Conservation (phyloP, 2,888 invertebrate genomes). For the Philereme vetulata region DNA sequence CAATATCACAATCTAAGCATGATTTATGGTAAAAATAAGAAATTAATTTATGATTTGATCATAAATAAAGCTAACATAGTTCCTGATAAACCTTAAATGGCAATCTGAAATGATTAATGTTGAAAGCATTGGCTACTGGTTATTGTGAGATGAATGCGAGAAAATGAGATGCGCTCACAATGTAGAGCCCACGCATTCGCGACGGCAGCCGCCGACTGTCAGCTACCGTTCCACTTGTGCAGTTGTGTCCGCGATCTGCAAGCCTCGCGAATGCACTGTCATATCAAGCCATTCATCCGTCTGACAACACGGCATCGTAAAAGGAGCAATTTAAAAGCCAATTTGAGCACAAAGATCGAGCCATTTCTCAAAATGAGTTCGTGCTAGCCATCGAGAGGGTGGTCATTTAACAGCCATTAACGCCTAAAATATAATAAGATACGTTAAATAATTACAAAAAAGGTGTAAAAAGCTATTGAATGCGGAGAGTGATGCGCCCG, state of each 20-base stretch:
- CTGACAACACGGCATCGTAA: conserved; percentile 35
- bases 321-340: conserved; percentile 55
- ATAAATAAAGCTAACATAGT: conserved; percentile 14
- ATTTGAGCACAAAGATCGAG: conserved; percentile 54
- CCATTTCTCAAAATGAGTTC: conserved; percentile 56
- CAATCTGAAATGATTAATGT: conserved; percentile 66
- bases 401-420: conserved; percentile 75
- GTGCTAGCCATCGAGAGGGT: conserved; percentile 65
- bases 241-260: conserved; percentile 23
- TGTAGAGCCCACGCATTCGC: conserved; percentile 64
- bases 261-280: conserved; percentile 35
- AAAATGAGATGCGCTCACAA: conserved; percentile 74
- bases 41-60: conserved; percentile 13
- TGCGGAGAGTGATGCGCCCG: conserved; percentile 68
- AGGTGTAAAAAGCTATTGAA: conserved; percentile 74
- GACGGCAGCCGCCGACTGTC: conserved; percentile 63
- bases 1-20: conserved; percentile 4
- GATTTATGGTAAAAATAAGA: conserved; percentile 8
- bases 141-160: conserved; percentile 64
- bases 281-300: conserved; percentile 40
- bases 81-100: conserved; percentile 14
- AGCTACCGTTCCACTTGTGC: conserved; percentile 63
- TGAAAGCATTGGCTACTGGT: conserved; percentile 64
- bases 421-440: conserved; percentile 75
- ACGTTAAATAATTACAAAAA: conserved; percentile 77